Percentiles rank a stretch among this genome's conserved stretches.
phyloP scores from a whole-genome alignment of 2,888 invertebrate genomes.

The Epistrophe grossulariae region DNA sequence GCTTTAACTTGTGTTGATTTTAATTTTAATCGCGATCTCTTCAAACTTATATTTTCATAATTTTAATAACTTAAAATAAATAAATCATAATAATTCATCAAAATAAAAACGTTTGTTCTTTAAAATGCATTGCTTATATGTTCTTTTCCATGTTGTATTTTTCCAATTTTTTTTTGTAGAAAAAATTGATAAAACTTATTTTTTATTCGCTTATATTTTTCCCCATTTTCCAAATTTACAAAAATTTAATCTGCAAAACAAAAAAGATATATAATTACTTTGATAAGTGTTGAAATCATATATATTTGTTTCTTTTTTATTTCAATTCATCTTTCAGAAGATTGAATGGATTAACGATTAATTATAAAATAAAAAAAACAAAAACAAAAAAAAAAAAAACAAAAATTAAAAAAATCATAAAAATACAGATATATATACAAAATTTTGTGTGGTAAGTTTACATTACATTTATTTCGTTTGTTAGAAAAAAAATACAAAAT shows the following conservation, averaged over 20 bases:
- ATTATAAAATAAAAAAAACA: conserved; percentile 77
- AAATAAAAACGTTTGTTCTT: not conserved
- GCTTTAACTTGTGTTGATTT: not conserved
- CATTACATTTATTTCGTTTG: conserved; percentile 77
- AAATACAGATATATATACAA: conserved; percentile 77
- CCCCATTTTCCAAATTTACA: conserved; percentile 77
- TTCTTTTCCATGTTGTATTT: conserved; percentile 32
- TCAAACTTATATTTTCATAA: not conserved
- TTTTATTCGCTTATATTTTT: conserved; percentile 61
- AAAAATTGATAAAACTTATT: conserved; percentile 11
- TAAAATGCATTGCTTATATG: conserved; percentile 29
- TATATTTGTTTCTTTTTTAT: conserved; percentile 80
- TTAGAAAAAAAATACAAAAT: conserved; percentile 64
- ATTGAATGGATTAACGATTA: conserved; percentile 84
- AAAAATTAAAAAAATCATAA: conserved; percentile 73
- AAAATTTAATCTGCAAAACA: conserved; percentile 44
- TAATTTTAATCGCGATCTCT: not conserved
- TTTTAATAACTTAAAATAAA: not conserved
- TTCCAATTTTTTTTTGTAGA: conserved; percentile 18
- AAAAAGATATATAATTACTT: conserved; percentile 61
- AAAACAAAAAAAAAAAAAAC: conserved; percentile 73
- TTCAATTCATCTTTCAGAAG: conserved; percentile 84
- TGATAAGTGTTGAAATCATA: conserved; percentile 71
- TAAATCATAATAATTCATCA: not conserved
- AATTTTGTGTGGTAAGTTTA: conserved; percentile 84